These are phyloP conservation scores for Ophiothrix spiculata DNA, from an alignment of 35 echinoderm and acorn worm genomes.

Conservation along the genomic window DNA sequence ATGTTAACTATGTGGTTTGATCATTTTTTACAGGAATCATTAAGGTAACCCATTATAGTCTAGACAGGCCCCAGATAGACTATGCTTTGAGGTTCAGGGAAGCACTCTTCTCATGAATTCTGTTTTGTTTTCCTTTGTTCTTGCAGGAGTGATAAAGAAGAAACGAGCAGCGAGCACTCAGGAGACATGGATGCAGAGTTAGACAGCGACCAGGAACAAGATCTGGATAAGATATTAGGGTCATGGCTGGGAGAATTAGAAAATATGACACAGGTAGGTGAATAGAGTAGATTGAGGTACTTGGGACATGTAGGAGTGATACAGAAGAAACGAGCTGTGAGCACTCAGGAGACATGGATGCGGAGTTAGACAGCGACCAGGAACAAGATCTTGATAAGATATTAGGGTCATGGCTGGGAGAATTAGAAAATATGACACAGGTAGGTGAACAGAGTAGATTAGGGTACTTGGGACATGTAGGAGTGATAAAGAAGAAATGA, in stretches of 20 bases:
- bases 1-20: too few relatives aligned
- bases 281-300: too few relatives aligned
- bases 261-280: constrained; percentile 88
- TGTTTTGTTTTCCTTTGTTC: neutral
- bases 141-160: constrained; percentile 49
- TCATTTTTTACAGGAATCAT: too few relatives aligned
- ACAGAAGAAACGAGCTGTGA: constrained; percentile 23
- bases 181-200: constrained; percentile 92
- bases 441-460: too few relatives aligned
- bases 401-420: constrained; percentile 94
- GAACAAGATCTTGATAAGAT: constrained; percentile 98
- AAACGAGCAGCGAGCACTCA: constrained; percentile 26
- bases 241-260: constrained; percentile 98
- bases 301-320: constrained; percentile 47
- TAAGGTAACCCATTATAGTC: too few relatives aligned
- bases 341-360: constrained; percentile 76
- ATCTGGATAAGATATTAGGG: constrained; percentile 92
- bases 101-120: neutral
- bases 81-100: neutral
- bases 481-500: constrained; percentile 39
- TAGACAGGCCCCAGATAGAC: too few relatives aligned
- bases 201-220: constrained; percentile 97
- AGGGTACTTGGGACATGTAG: constrained; percentile 18
- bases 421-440: constrained; percentile 96
- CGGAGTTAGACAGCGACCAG: constrained; percentile 90